Evolutionary conservation across 2,113 vertebrate species (phyloP).

Genomic region (Calidris pugnax): DNA sequence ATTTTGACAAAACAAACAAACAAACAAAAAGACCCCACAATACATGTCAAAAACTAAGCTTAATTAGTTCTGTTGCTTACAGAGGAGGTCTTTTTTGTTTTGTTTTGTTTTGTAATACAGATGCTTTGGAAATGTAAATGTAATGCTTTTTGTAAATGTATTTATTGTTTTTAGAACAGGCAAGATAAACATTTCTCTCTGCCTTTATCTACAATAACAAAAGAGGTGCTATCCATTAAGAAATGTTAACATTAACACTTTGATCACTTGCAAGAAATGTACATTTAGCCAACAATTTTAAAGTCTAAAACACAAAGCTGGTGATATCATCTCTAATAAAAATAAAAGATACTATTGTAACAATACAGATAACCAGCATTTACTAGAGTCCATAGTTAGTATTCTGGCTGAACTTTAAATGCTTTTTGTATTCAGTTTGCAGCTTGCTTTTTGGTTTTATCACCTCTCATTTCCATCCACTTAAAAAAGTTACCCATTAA

Average conservation of each 20-base stretch:
- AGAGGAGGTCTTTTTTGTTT: background rate
- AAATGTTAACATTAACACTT: slow-evolving; percentile 11
- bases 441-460: background rate
- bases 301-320: background rate
- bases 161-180: background rate
- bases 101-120: background rate
- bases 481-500: background rate
- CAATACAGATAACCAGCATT: background rate
- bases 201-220: background rate
- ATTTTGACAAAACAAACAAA: background rate
- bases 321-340: background rate
- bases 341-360: background rate
- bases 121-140: background rate
- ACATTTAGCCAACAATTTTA: slow-evolving; percentile 15
- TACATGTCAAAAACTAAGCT: background rate
- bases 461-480: background rate
- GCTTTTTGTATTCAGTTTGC: background rate
- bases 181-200: slow-evolving; percentile 10
- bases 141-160: background rate
- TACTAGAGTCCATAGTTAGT: background rate
- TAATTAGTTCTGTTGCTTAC: background rate
- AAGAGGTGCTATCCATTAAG: background rate
- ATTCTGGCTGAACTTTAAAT: background rate
- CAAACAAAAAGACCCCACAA: background rate
- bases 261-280: slow-evolving; percentile 6